Evolutionary conservation across 2,888 invertebrate genomes (phyloP).

Genomic region (Ophraella communa): DNA sequence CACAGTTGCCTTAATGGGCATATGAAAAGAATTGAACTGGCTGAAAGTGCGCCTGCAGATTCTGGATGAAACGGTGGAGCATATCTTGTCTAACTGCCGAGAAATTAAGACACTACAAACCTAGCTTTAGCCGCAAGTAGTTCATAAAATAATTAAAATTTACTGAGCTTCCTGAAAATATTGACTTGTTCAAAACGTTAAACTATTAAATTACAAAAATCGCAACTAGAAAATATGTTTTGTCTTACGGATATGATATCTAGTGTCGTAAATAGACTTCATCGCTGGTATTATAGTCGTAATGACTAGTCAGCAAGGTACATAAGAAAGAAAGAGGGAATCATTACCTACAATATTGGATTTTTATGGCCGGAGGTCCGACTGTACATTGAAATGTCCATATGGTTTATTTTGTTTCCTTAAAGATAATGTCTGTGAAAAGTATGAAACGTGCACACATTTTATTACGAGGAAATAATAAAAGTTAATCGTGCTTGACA

Average conservation of each 20-base stretch:
- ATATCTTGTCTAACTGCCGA: no score
- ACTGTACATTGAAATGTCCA: background rate
- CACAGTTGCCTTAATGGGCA: no score
- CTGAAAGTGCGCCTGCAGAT: no score
- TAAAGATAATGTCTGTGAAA: background rate
- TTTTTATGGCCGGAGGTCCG: constrained; percentile 2
- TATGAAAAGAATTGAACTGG: no score
- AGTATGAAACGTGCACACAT: background rate
- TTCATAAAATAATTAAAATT: no score
- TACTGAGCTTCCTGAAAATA: no score
- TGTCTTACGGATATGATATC: background rate
- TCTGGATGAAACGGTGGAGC: no score
- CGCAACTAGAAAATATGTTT: no score
- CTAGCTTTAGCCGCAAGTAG: no score
- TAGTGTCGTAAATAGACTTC: background rate
- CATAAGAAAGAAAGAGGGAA: background rate
- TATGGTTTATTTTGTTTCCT: background rate
- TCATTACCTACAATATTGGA: background rate
- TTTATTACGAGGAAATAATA: background rate
- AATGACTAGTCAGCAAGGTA: background rate
- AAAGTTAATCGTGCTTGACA: background rate
- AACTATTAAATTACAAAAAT: no score
- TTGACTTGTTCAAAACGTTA: no score
- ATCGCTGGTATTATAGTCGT: background rate
- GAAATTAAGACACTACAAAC: no score